Percentiles rank a stretch among this genome's conserved stretches.
Evolutionary conservation across 2,888 invertebrate genomes (phyloP).

Genomic region (Seira ritae): DNA sequence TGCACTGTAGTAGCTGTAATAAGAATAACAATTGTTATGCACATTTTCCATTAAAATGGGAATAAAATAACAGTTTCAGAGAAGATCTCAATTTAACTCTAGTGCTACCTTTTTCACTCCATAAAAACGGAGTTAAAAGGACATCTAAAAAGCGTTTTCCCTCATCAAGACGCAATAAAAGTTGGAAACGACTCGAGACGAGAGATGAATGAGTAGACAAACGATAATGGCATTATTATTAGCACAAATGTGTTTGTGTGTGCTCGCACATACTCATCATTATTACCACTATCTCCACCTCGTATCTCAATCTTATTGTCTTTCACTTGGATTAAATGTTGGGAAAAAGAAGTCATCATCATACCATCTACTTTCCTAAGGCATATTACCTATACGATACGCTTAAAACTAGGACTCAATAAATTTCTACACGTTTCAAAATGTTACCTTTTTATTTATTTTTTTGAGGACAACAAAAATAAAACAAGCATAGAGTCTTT

Average conservation of each 20-base stretch:
- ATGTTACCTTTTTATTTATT: background rate
- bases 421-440: conserved; percentile 5
- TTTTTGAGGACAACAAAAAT: conserved; percentile 16
- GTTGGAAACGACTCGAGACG: background rate
- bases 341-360: conserved; percentile 1
- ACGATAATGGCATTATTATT: conserved; percentile 64
- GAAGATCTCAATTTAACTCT: background rate
- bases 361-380: too few species aligned
- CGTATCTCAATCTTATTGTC: conserved; percentile 17
- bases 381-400: background rate
- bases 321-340: conserved; percentile 10
- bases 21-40: background rate
- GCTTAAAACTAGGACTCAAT: background rate
- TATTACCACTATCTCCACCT: conserved; percentile 42
- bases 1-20: too few species aligned
- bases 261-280: conserved; percentile 56
- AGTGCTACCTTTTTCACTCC: conserved; percentile 11
- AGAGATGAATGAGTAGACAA: conserved; percentile 59
- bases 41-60: background rate
- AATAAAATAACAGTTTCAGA: conserved; percentile 17
- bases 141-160: conserved; percentile 12
- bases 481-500: background rate
- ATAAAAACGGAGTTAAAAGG: background rate
- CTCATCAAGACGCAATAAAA: conserved; percentile 48
- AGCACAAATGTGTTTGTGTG: conserved; percentile 38